Percentiles rank a stretch among this genome's conserved stretches.
Conservation (phyloP, 1,140 invertebrate species). For the Polypedilum pembai region DNA sequence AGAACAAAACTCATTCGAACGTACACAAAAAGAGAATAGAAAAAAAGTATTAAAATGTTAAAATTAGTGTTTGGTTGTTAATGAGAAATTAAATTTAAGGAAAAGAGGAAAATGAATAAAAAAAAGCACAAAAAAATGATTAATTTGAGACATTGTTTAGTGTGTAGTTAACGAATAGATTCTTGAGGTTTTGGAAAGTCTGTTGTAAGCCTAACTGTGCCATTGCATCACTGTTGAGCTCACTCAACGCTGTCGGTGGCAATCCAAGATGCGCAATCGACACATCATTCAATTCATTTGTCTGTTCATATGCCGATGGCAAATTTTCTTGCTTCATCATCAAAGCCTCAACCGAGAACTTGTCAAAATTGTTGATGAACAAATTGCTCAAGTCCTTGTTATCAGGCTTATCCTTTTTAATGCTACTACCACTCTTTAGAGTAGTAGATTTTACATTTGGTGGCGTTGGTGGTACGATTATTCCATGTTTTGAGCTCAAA, state of each 20-base stretch:
- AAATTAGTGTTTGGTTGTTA: not conserved
- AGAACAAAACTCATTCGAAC: not conserved
- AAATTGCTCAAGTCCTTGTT: not conserved
- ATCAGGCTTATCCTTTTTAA: not conserved
- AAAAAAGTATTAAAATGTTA: not conserved
- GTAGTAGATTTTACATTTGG: not conserved
- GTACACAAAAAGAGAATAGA: not conserved
- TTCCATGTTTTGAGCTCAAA: conserved; percentile 46
- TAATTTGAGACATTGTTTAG: not conserved
- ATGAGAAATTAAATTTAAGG: not conserved
- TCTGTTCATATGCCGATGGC: not conserved
- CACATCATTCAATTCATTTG: no score
- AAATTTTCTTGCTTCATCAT: conserved; percentile 30
- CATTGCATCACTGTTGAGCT: not conserved
- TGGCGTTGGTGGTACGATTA: conserved; percentile 34
- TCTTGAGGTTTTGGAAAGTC: conserved; percentile 8
- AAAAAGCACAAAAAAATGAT: not conserved
- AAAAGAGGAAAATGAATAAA: not conserved
- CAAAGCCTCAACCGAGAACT: conserved; percentile 27
- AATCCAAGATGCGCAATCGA: no score
- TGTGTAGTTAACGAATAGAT: conserved; percentile 7
- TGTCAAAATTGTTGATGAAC: conserved; percentile 29
- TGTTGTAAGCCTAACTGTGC: conserved; percentile 6
- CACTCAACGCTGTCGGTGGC: not conserved
- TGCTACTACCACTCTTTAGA: not conserved